A percentile compares a stretch with the other conserved stretches of the same genome.
Evolutionary conservation across 1,140 invertebrate species (phyloP).

Genomic region (Limonius californicus): DNA sequence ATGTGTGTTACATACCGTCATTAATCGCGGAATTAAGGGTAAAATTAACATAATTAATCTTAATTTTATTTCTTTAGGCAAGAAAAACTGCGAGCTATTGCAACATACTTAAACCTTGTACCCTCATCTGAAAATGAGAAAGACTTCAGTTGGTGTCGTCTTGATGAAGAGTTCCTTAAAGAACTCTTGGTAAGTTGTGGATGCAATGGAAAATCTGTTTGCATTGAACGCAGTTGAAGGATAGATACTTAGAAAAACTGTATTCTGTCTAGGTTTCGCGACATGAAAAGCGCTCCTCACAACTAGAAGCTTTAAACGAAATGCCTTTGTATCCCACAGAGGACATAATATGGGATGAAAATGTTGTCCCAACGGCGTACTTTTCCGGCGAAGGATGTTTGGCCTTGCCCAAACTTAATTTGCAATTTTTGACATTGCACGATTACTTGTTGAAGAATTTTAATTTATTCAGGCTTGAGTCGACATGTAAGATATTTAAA

Average conservation of each 20-base stretch:
- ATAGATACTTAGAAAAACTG: no score
- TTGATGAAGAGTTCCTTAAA: conserved; percentile 76
- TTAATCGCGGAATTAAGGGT: background rate
- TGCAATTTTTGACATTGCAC: conserved; percentile 97
- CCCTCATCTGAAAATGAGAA: conserved; percentile 67
- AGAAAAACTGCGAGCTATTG: conserved; percentile 78
- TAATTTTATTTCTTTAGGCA: conserved; percentile 61
- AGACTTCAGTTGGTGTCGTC: conserved; percentile 66
- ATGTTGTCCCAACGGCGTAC: conserved; percentile 96
- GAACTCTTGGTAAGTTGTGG: conserved; percentile 78
- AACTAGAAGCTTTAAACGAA: conserved; percentile 91
- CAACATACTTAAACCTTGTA: conserved; percentile 81
- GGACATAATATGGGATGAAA: conserved; percentile 98
- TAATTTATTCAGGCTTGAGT: conserved; percentile 95
- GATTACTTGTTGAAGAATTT: conserved; percentile 98
- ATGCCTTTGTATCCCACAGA: conserved; percentile 99
- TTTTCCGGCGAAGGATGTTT: conserved; percentile 93
- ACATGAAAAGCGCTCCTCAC: conserved; percentile 86
- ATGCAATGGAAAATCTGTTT: no score
- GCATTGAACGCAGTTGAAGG: no score
- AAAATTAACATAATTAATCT: background rate
- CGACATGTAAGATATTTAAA: conserved; percentile 75
- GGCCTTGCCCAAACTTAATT: conserved; percentile 94
- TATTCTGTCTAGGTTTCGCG: conserved; percentile 62
- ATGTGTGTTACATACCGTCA: no score